Conservation (phyloP, 2,888 invertebrate species). For the Pteria penguin region DNA sequence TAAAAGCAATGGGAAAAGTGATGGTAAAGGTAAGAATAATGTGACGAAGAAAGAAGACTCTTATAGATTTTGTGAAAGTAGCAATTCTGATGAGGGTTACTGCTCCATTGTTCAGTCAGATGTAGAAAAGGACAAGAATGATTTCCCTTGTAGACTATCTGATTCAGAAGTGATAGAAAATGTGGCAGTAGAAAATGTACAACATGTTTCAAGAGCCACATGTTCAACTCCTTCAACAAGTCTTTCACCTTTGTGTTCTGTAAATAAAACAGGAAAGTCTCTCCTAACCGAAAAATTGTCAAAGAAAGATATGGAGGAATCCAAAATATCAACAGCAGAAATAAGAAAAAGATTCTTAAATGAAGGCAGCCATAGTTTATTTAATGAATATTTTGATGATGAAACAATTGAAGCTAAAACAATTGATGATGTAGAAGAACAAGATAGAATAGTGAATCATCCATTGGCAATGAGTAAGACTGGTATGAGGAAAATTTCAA, state of each 20-base stretch:
- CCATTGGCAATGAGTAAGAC: slow-evolving; percentile 32
- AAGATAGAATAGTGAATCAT: slow-evolving; percentile 57
- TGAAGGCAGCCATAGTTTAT: slow-evolving; percentile 72
- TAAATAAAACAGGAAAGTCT: neutral
- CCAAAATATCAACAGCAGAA: slow-evolving; percentile 43
- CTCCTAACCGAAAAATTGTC: slow-evolving; percentile 2
- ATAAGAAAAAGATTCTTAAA: slow-evolving; percentile 59
- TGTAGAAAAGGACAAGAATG: slow-evolving; percentile 25
- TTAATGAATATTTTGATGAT: slow-evolving; percentile 75
- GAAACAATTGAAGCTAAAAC: slow-evolving; percentile 66
- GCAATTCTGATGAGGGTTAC: slow-evolving; percentile 36
- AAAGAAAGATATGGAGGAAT: neutral
- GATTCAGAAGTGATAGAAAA: slow-evolving; percentile 57
- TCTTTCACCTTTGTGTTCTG: neutral
- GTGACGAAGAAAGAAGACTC: neutral
- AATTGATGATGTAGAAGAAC: slow-evolving; percentile 66
- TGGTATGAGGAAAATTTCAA: neutral
- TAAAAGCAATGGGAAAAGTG: neutral
- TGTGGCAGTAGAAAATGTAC: slow-evolving; percentile 55
- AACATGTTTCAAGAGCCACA: slow-evolving; percentile 52
- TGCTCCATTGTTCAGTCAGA: slow-evolving; percentile 28
- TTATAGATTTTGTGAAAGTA: neutral
- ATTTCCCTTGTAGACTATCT: slow-evolving; percentile 58
- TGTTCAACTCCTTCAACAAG: neutral
- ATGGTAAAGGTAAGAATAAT: neutral